These are phyloP conservation scores for Dysmachus trigonus DNA, from an alignment of 2,888 invertebrate species.

Conservation along the genomic window DNA sequence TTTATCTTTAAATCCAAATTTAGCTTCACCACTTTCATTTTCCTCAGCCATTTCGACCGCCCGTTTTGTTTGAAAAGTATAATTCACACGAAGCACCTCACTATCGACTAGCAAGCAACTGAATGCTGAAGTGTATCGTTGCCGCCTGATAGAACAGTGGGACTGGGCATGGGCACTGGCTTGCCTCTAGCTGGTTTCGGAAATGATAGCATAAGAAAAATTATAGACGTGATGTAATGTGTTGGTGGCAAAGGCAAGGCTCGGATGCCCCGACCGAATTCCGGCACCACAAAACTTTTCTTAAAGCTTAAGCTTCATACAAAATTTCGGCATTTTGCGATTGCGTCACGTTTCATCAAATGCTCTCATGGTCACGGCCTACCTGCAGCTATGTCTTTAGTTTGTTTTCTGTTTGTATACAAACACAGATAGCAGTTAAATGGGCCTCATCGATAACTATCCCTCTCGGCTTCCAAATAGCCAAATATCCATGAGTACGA, in stretches of 20 bases:
- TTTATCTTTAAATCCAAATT: conserved; percentile 78
- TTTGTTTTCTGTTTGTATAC: neutral
- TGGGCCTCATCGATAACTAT: neutral
- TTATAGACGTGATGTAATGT: neutral
- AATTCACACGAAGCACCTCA: neutral
- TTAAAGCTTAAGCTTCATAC: neutral
- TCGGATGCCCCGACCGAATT: neutral
- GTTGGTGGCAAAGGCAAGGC: neutral
- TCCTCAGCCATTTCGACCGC: conserved; percentile 65
- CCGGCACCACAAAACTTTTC: neutral
- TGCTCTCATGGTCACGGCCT: neutral
- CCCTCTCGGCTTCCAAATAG: neutral
- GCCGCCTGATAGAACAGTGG: neutral
- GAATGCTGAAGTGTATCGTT: neutral
- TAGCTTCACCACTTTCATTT: conserved; percentile 68
- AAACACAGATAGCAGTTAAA: neutral
- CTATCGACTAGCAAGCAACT: neutral
- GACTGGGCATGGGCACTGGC: neutral
- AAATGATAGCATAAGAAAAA: neutral
- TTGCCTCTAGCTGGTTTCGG: neutral
- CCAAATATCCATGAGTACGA: neutral
- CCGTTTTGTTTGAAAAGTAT: neutral
- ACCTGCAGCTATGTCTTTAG: neutral
- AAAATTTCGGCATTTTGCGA: neutral
- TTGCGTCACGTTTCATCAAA: neutral